Evolutionary conservation across 2,888 invertebrate species (phyloP), one percentile per base, ranked within the genome.

Genomic region (Elmis aenea): DNA sequence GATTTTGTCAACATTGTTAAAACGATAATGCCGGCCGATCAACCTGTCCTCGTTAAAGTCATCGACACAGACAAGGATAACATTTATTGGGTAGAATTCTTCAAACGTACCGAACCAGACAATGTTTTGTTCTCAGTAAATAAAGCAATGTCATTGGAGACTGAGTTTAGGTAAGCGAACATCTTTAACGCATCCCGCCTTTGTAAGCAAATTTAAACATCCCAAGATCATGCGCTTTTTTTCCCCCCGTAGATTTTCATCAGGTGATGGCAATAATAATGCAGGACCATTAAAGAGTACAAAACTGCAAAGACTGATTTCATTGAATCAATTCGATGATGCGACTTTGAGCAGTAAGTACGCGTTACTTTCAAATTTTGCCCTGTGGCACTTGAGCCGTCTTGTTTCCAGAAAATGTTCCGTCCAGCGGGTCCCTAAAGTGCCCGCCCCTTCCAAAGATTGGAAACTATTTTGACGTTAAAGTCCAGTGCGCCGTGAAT

Each of bases 401-500:
- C n/a, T 26, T 21, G 21, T 25, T 34, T 14, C 29, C 33, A 51
- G 47, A 48, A 31, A 58, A 56, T 30, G 58, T 64, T 5, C 67
- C 67, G 3, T 67, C 66, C 2, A 58, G 59, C 2, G 65, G 66
- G 11, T 55, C 50, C 3, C 49, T 74, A 15, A 56, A 56, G 21
- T 60, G 62, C 10, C 74, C 75, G 1, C 39, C 39, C 6, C 61
- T 76, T 12, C 72, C 76, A 2, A 46, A 51, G 2, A 50, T 66
- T 23, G 78, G 75, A 2, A 66, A 72, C 18, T 81, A 73, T 55
- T 83, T 85, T 56, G 81, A 85, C 57, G 81, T 88, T 8, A 75
- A 76, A 55, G 72, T 88, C 34, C 77, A 83, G 1, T 79, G 83
- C 71, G 84, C 85, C 0, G 83, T 86, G 2, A 83, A 80, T 72